phyloP scores from a whole-genome alignment of 2,113 vertebrate genomes.

The Agelaius tricolor region DNA sequence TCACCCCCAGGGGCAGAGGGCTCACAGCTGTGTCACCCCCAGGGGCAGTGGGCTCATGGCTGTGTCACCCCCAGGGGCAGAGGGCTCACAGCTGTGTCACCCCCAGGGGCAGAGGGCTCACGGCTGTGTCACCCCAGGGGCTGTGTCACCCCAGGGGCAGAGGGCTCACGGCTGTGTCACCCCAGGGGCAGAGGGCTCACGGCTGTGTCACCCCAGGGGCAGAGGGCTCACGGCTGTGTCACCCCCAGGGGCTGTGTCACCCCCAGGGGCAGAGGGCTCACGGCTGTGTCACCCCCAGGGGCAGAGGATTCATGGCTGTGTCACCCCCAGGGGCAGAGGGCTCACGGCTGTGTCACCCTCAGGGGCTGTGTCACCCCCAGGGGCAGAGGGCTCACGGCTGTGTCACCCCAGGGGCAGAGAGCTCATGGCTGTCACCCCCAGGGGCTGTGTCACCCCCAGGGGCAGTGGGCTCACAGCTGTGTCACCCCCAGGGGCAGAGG shows the following conservation, averaged over 20 bases:
- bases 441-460: neutral
- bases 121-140: too few relatives aligned
- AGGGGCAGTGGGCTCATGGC: neutral
- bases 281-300: neutral
- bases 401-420: neutral
- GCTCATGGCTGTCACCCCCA: neutral
- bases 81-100: too few relatives aligned
- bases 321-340: too few relatives aligned
- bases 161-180: too few relatives aligned
- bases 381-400: too few relatives aligned
- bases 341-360: too few relatives aligned
- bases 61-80: too few relatives aligned
- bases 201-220: neutral
- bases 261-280: slow-evolving; percentile 13
- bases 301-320: neutral
- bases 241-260: too few relatives aligned
- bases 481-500: too few relatives aligned
- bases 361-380: too few relatives aligned
- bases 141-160: too few relatives aligned
- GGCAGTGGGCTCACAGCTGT: neutral
- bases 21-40: rapidly evolving
- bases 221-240: rapidly evolving
- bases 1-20: neutral
- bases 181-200: neutral
- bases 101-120: too few relatives aligned